phyloP scores from a whole-genome alignment of 2,113 vertebrate species.

The Onychorhynchus coronatus region DNA sequence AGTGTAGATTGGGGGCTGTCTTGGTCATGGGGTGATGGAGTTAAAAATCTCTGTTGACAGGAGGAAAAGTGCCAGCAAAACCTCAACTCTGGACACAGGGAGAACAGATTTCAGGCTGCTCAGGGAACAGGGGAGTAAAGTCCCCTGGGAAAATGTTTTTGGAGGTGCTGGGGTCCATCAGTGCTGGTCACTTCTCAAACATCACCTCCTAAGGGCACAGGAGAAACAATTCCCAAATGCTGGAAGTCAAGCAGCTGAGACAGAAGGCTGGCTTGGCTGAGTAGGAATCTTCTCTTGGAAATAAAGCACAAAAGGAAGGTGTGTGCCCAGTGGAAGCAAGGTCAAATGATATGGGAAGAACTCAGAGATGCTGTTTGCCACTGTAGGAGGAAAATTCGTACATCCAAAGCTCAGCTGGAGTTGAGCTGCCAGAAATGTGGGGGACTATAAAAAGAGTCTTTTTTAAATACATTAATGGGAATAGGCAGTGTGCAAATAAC shows the following conservation, averaged over 20 bases:
- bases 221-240: neutral
- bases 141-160: neutral
- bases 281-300: neutral
- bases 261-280: neutral
- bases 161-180: neutral
- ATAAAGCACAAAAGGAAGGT: neutral
- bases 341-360: neutral
- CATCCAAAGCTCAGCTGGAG: neutral
- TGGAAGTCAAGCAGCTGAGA: neutral
- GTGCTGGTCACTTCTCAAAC: neutral
- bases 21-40: fast-evolving
- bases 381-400: neutral
- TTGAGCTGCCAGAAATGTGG: neutral
- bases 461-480: neutral
- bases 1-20: neutral
- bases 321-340: neutral
- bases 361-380: neutral
- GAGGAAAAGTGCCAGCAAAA: neutral
- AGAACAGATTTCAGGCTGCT: neutral
- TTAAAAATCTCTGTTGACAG: neutral
- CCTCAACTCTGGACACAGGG: neutral
- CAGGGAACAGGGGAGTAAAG: neutral
- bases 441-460: neutral
- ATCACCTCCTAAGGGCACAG: neutral
- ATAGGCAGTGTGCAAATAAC: neutral